Evolutionary conservation across 2,797 vertebrate genomes (phyloP).

Genomic region (Gastrophryne carolinensis): DNA sequence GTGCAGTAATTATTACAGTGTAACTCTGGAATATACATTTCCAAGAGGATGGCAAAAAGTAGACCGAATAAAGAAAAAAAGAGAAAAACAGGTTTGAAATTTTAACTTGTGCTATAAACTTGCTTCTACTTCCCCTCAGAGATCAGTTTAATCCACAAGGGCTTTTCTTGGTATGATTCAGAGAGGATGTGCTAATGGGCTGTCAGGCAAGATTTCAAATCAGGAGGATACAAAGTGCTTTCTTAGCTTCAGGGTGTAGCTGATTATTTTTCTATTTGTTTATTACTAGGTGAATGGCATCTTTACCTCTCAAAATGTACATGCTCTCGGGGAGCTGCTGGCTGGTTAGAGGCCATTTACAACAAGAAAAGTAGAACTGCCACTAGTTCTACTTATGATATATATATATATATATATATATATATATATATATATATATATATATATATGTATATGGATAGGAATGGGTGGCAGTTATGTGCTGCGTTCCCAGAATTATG

Average conservation of each 20-base stretch:
- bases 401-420: constrained; percentile 52
- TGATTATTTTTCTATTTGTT: constrained; percentile 60
- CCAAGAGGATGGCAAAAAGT: neutral
- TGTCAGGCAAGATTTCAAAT: constrained; percentile 56
- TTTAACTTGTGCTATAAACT: constrained; percentile 17
- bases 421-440: no score
- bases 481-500: neutral
- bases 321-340: constrained; percentile 50
- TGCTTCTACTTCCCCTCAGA: constrained; percentile 54
- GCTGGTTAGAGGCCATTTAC: constrained; percentile 52
- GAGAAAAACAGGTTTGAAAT: neutral
- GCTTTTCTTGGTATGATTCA: constrained; percentile 57
- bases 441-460: no score
- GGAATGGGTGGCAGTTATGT: neutral
- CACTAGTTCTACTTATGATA: constrained; percentile 32
- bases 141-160: constrained; percentile 60
- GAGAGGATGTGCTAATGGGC: constrained; percentile 55
- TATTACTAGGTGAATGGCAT: constrained; percentile 35
- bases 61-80: neutral
- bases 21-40: neutral
- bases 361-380: constrained; percentile 42
- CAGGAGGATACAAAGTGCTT: constrained; percentile 54
- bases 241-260: constrained; percentile 62
- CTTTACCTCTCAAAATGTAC: constrained; percentile 51
- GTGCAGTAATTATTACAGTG: neutral